Evolutionary conservation across 2,113 vertebrate genomes (phyloP).

Genomic region (Pseudonaja textilis): DNA sequence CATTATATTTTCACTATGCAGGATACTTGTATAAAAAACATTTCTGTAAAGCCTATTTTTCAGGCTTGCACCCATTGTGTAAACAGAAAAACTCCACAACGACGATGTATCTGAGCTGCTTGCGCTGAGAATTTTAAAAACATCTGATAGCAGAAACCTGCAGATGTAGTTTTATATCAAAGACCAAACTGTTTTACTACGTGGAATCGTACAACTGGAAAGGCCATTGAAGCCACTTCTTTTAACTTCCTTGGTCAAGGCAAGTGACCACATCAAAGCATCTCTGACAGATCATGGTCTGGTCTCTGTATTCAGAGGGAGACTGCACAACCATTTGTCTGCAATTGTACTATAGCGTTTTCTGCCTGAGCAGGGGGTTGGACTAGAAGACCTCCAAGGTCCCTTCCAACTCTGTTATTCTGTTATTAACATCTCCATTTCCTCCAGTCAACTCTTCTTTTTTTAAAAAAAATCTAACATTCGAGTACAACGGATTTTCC

Average conservation of each 20-base stretch:
- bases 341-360: too few species aligned
- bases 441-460: background rate
- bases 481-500: background rate
- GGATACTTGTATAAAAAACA: constrained; percentile 31
- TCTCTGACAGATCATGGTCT: background rate
- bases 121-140: background rate
- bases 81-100: background rate
- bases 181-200: background rate
- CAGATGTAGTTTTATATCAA: background rate
- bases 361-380: too few species aligned
- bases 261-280: background rate
- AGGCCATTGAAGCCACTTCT: background rate
- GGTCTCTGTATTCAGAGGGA: background rate
- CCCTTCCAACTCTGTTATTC: too few species aligned
- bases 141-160: background rate
- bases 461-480: background rate
- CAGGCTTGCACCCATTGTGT: background rate
- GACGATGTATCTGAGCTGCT: background rate
- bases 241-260: background rate
- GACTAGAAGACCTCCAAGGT: too few species aligned
- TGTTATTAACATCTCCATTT: background rate
- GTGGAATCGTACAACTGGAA: background rate
- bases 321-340: background rate
- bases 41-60: constrained; percentile 21
- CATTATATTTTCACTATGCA: constrained; percentile 4